Evolutionary conservation across 2,888 invertebrate species (phyloP), one percentile per base, ranked within the genome.

Genomic region (Polymixis lichenea): DNA sequence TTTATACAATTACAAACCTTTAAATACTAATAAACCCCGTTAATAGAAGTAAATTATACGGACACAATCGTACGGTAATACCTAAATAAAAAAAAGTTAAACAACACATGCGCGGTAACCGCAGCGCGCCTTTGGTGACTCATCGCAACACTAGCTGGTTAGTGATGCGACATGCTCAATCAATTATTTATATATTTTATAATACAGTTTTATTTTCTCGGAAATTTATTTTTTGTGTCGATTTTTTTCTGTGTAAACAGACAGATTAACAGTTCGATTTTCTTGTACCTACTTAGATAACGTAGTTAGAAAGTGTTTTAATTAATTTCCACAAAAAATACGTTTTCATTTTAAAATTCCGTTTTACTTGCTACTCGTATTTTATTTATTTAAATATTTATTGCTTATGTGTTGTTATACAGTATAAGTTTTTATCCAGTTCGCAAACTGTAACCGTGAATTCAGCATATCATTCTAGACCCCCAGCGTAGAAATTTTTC

Each of bases 81-180:
- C 69, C 32, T 79, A 79, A 87, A 83, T 80, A 83, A 87, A 86
- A 86, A 86, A 86, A 85, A 82, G 76, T 77, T 80, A 85, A 87
- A 88, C 80, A 85, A 86, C 86, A 85, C 87, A 88, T 85, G 89
- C 86, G 85, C 83, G 61, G 84, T 79, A 86, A 88, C 89, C 89
- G 77, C 88, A 89, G 77, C 86, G 83, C 84, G 85, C 82, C 87
- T 83, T 85, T 78, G 86, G 88, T 92, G 92, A 92, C 87, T 92
- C 93, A 92, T 91, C 92, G 90, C 80, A 84, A 83, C 82, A 86
- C 89, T 87, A 83, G 78, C 69, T 77, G 83, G 71, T 68, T 89
- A 89, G 89, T 83, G 90, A 85, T 85, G 89, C 64, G 86, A 86
- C 82, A 82, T 64, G 78, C 66, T 58, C 46, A 64, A 84, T 88